phyloP scores from a whole-genome alignment of 2,888 invertebrate genomes.

The Mactromeris polynyma region DNA sequence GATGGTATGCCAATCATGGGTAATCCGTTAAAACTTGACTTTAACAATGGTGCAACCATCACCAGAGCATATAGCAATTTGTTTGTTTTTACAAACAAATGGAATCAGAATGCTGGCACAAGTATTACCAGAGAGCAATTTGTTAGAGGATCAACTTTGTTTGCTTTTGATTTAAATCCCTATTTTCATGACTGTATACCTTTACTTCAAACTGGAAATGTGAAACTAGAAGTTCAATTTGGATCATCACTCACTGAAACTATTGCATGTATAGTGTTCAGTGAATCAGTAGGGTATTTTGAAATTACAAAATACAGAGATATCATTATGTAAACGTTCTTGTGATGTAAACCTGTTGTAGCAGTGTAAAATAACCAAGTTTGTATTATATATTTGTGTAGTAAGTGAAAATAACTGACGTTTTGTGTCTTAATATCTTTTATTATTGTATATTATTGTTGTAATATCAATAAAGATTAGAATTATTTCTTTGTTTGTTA shows the following conservation, averaged over 20 bases:
- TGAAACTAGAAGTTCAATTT: slow-evolving; percentile 51
- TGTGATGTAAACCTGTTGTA: too few species aligned
- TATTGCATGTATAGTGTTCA: too few species aligned
- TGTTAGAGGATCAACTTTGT: slow-evolving; percentile 39
- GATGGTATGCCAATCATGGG: slow-evolving; percentile 57
- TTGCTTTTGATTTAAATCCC: slow-evolving; percentile 58
- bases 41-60: slow-evolving; percentile 32
- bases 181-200: slow-evolving; percentile 54
- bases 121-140: slow-evolving; percentile 37
- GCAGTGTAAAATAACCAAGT: too few species aligned
- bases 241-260: slow-evolving; percentile 41
- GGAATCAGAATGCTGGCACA: slow-evolving; percentile 52
- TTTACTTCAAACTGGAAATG: slow-evolving; percentile 47
- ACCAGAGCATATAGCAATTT: slow-evolving; percentile 54
- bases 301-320: too few species aligned
- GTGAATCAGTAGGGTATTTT: too few species aligned
- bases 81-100: slow-evolving; percentile 39
- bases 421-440: too few species aligned
- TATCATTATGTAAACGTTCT: too few species aligned
- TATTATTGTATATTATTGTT: too few species aligned
- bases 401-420: too few species aligned
- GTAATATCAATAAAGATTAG: too few species aligned
- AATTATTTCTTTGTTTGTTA: too few species aligned
- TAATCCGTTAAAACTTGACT: slow-evolving; percentile 56
- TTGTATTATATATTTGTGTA: too few species aligned